phyloP scores from a whole-genome alignment of 2,797 vertebrate genomes.

The Eulemur coronatus region DNA sequence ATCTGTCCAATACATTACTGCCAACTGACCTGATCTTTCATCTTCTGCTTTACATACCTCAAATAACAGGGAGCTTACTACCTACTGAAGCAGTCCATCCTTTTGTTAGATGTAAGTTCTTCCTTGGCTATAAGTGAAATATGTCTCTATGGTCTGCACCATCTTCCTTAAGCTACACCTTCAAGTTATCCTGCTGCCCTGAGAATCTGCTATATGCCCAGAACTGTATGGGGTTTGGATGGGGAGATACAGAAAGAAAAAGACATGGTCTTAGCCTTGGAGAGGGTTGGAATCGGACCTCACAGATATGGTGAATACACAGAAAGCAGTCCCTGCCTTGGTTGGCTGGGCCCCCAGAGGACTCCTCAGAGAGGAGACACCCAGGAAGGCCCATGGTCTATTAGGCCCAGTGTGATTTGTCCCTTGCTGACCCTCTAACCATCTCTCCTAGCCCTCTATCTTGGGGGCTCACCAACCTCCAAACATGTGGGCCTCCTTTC shows the following conservation, averaged over 20 bases:
- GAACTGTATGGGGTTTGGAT: neutral
- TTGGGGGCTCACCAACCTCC: fast-evolving
- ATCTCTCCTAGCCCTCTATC: neutral
- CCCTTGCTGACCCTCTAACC: neutral
- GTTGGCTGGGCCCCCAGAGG: neutral
- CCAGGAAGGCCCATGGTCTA: neutral
- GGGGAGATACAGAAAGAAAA: neutral
- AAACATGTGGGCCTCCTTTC: neutral
- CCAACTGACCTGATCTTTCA: neutral
- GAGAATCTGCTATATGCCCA: neutral
- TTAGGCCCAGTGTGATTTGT: neutral
- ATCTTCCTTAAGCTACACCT: neutral
- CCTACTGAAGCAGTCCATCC: neutral
- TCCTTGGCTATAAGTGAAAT: neutral
- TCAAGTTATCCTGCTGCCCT: neutral
- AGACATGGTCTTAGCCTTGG: neutral
- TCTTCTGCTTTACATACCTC: neutral
- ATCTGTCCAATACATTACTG: neutral
- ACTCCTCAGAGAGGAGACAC: neutral
- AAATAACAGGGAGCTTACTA: neutral
- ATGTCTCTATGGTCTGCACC: neutral
- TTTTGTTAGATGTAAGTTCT: neutral
- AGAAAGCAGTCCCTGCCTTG: neutral
- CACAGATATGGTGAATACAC: neutral
- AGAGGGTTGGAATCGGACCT: neutral